phyloP scores from a whole-genome alignment of 2,797 vertebrate genomes.

The Brachyrhaphis roseni region DNA sequence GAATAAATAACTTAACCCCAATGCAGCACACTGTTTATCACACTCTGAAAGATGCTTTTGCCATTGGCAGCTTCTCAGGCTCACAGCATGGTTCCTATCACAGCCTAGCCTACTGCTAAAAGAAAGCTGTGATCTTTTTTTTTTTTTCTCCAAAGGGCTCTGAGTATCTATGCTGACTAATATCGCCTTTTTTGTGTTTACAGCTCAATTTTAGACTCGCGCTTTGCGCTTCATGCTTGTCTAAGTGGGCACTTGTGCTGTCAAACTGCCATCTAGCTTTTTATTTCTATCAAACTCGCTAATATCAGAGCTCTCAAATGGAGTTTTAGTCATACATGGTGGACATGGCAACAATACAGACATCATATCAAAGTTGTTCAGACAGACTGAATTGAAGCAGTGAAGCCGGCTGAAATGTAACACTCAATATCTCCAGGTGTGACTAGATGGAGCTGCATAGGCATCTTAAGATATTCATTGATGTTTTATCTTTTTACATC shows the following conservation, averaged over 20 bases:
- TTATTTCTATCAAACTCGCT: background rate
- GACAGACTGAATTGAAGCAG: constrained; percentile 20
- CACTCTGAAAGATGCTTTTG: constrained; percentile 47
- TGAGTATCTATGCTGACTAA: constrained; percentile 15
- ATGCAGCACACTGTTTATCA: constrained; percentile 52
- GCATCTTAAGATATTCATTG: constrained; percentile 64
- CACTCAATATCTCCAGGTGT: constrained; percentile 39
- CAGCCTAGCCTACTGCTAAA: constrained; percentile 33
- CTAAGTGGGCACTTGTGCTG: constrained; percentile 31
- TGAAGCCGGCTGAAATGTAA: constrained; percentile 13
- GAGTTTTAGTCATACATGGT: background rate
- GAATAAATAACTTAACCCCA: constrained; percentile 15
- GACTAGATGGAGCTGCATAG: constrained; percentile 29
- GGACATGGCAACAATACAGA: background rate
- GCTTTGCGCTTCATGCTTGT: constrained; percentile 29
- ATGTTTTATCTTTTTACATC: constrained; percentile 39
- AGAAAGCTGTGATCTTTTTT: constrained; percentile 48
- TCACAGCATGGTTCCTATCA: constrained; percentile 52
- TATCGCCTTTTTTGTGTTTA: constrained; percentile 34
- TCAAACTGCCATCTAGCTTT: constrained; percentile 20
- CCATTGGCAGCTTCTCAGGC: constrained; percentile 37
- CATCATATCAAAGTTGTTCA: constrained; percentile 17
- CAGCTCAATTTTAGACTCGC: constrained; percentile 41
- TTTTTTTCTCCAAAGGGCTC: constrained; percentile 48
- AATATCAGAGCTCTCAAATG: constrained; percentile 2